Evolutionary conservation across 2,113 vertebrate genomes (phyloP), one percentile per base, ranked within the genome.

Genomic region (Buteo buteo): DNA sequence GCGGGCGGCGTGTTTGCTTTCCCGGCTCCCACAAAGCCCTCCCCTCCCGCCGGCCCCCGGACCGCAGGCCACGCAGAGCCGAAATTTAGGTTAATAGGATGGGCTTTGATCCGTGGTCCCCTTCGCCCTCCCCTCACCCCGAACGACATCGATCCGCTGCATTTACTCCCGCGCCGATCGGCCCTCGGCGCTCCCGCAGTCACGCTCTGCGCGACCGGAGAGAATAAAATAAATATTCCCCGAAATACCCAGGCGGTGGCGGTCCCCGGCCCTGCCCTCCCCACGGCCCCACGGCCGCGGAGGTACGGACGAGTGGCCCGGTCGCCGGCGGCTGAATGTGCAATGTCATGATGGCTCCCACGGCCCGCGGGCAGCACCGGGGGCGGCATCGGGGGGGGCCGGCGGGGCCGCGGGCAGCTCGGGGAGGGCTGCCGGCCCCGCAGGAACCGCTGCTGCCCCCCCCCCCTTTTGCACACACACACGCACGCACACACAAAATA

Each of bases 331-430:
- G 74, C 88, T 42, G 70, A 94, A 87, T 90, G 82, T 96, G 97
- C 95, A 44, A 61, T 14, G 97, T 98, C 97, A 97, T 77, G 87
- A 95, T 96, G 96, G 96, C 71, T 97, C 94, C 96, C 88, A n/a
- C 40, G 64, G 80, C 85, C 88, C 74, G 22, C 42, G 62, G 61
- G 57, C 38, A 10, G 38, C 38, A 38, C 38, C 38, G 38, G 38
- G 38, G 10, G 38, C 38, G 38, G 38, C 38, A 38, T 38, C 38
- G 38, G 62, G 61, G 57, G 61, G 86, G 42, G 15, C 6, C 47
- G 45, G 65, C 40, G 69, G 80, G 88, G 89, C 58, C 47, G 31
- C 38, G 42, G 82, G 36, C 20, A 40, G 61, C 76, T 67, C 83
- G 21, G 15, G n/a, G 45, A 15, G 38, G 36, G 69, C 83, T 88